Conservation (phyloP, 2,888 invertebrate species). For the Nebria salina region DNA sequence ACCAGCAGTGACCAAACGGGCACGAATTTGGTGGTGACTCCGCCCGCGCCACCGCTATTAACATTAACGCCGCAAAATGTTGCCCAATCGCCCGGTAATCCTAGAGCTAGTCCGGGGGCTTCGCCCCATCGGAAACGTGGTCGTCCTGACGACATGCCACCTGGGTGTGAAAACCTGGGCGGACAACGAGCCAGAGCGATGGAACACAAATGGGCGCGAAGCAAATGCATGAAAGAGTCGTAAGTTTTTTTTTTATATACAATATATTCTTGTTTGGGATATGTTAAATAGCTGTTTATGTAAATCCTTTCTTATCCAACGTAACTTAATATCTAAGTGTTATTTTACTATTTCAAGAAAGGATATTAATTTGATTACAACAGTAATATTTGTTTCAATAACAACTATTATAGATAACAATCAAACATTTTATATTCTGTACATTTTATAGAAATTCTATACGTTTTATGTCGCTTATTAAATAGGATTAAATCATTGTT, state of each 20-base stretch:
- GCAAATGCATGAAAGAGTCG: constrained; percentile 76
- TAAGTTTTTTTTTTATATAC: constrained; percentile 51
- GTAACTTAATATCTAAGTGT: neutral
- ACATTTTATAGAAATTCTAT: neutral
- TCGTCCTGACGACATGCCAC: constrained; percentile 59
- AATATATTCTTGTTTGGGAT: neutral
- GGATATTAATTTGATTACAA: constrained; percentile 13
- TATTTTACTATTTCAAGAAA: constrained; percentile 5
- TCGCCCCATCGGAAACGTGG: constrained; percentile 64
- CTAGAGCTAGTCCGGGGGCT: constrained; percentile 54
- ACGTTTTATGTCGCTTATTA: no score
- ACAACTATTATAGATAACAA: constrained; percentile 44
- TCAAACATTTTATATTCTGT: constrained; percentile 18
- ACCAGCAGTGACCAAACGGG: constrained; percentile 26
- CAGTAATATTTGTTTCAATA: constrained; percentile 19
- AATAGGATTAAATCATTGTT: no score
- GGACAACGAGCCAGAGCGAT: constrained; percentile 73
- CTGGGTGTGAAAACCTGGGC: constrained; percentile 64
- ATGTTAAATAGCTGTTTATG: neutral
- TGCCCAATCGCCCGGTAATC: constrained; percentile 49
- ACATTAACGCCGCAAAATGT: constrained; percentile 46
- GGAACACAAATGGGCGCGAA: constrained; percentile 75
- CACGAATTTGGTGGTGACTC: constrained; percentile 41
- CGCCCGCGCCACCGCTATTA: constrained; percentile 54
- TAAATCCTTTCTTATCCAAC: constrained; percentile 8